Conservation (phyloP, 2,113 vertebrate genomes). For the Syngnathus typhle region DNA sequence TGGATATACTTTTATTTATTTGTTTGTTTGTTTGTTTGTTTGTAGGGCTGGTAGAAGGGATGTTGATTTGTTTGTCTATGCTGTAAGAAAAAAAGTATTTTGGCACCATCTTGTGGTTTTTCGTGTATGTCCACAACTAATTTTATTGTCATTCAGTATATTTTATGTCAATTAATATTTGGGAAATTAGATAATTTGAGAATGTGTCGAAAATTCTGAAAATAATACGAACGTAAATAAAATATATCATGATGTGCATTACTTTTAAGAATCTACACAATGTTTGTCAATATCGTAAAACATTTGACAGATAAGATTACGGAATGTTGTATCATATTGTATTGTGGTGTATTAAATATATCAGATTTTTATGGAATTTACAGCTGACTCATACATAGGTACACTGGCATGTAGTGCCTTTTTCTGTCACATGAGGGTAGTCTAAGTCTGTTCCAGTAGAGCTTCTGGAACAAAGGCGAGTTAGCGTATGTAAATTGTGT, state of each 20-base stretch:
- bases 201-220: not conserved
- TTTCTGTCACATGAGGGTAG: conserved; percentile 52
- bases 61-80: too few relatives aligned
- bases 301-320: not conserved
- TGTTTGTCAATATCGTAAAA: not conserved
- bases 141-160: not conserved
- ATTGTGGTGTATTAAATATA: not conserved
- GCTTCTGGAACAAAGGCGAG: conserved; percentile 61
- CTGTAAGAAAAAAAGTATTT: conserved; percentile 5
- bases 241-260: not conserved
- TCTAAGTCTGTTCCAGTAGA: conserved; percentile 27
- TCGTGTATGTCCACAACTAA: not conserved
- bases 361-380: not conserved
- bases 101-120: conserved; percentile 59
- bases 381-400: not conserved
- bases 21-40: too few relatives aligned
- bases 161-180: not conserved
- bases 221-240: not conserved
- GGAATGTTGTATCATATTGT: not conserved
- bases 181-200: not conserved
- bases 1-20: too few relatives aligned
- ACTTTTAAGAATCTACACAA: not conserved
- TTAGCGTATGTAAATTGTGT: conserved; percentile 61
- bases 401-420: conserved; percentile 10
- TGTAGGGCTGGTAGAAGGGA: too few relatives aligned